These are phyloP conservation scores for Diabrotica virgifera DNA, from an alignment of 1,140 invertebrate species.

Conservation along the genomic window DNA sequence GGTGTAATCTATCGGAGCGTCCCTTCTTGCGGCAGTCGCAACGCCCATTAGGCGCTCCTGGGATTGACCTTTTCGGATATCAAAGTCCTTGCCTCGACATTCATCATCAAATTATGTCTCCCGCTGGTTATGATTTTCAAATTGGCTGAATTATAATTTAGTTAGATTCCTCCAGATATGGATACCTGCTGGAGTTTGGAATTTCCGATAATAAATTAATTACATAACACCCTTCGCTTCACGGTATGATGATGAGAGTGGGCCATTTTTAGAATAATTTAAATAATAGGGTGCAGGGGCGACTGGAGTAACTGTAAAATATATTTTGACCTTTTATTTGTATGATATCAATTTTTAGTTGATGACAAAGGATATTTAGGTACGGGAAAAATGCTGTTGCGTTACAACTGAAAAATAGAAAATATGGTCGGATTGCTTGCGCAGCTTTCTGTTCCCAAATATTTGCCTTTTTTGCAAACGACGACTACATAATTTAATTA, in stretches of 20 bases:
- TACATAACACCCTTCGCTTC: background rate
- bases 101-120: constrained; percentile 39
- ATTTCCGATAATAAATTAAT: constrained; percentile 3
- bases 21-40: constrained; percentile 34
- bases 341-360: no score
- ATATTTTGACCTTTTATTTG: no score
- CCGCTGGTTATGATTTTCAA: constrained; percentile 7
- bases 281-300: background rate
- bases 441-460: no score
- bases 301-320: no score
- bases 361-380: no score
- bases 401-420: no score
- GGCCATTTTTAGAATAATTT: background rate
- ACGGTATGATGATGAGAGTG: constrained; percentile 2
- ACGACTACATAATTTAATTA: no score
- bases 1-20: constrained; percentile 43
- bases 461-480: no score
- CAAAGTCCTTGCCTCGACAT: constrained; percentile 28
- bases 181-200: background rate
- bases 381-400: no score
- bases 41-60: constrained; percentile 35
- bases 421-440: no score
- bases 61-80: constrained; percentile 33
- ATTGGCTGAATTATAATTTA: constrained; percentile 18
- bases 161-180: constrained; percentile 1